These are phyloP conservation scores for Decapterus maruadsi DNA, from an alignment of 2,797 vertebrate species.

Conservation along the genomic window DNA sequence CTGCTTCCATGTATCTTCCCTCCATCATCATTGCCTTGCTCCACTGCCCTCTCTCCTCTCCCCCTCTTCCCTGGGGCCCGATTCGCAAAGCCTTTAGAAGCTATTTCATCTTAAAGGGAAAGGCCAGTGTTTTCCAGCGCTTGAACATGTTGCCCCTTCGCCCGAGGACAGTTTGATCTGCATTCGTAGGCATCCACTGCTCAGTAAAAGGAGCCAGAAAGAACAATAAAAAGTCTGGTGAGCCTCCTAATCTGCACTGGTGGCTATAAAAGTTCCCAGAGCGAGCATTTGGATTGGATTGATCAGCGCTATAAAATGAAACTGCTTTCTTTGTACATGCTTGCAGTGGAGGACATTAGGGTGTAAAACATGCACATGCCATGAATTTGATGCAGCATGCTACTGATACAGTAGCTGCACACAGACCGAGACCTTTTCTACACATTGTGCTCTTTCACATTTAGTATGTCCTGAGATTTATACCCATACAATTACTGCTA, in stretches of 20 bases:
- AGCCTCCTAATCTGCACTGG: slow-evolving; percentile 54
- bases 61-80: slow-evolving; percentile 61
- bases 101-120: slow-evolving; percentile 69
- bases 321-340: slow-evolving; percentile 42
- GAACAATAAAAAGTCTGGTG: slow-evolving; percentile 66
- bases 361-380: slow-evolving; percentile 33
- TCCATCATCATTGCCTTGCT: slow-evolving; percentile 48
- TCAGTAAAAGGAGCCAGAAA: slow-evolving; percentile 53
- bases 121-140: slow-evolving; percentile 46
- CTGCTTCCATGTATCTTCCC: slow-evolving; percentile 30
- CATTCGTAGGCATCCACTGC: slow-evolving; percentile 55
- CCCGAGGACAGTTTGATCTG: slow-evolving; percentile 61
- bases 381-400: slow-evolving; percentile 25
- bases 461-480: not conserved
- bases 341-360: slow-evolving; percentile 25
- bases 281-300: slow-evolving; percentile 39
- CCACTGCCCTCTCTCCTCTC: slow-evolving; percentile 39
- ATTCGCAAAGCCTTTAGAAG: slow-evolving; percentile 64
- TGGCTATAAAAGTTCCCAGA: slow-evolving; percentile 64
- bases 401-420: slow-evolving; percentile 17
- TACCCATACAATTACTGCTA: not conserved
- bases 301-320: slow-evolving; percentile 64
- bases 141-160: slow-evolving; percentile 24
- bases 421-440: not conserved
- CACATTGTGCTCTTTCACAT: not conserved